Conservation (phyloP, 2,888 invertebrate species). For the Tuta absoluta region DNA sequence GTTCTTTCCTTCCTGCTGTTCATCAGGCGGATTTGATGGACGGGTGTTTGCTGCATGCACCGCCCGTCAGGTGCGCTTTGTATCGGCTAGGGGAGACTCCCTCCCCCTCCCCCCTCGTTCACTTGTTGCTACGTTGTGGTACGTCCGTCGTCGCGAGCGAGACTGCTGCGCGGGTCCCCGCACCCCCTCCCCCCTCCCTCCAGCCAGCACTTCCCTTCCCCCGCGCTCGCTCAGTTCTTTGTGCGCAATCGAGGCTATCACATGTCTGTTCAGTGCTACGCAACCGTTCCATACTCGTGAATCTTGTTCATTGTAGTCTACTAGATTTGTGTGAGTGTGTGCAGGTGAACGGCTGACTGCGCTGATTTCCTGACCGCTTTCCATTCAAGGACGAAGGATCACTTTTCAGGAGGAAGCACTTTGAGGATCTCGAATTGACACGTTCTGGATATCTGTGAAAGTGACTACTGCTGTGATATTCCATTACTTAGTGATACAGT, state of each 20-base stretch:
- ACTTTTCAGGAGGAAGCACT: constrained; percentile 44
- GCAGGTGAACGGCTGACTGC: constrained; percentile 59
- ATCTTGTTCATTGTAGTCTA: constrained; percentile 49
- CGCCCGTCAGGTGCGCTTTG: constrained; percentile 68
- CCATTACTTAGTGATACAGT: constrained; percentile 36
- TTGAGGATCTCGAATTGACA: constrained; percentile 38
- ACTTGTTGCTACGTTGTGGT: constrained; percentile 77
- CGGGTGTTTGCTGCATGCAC: constrained; percentile 45
- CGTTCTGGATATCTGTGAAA: constrained; percentile 59
- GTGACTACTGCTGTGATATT: constrained; percentile 45
- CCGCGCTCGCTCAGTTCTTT: constrained; percentile 75
- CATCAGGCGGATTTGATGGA: constrained; percentile 41
- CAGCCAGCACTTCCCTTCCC: constrained; percentile 60
- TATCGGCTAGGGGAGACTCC: constrained; percentile 55
- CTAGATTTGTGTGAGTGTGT: constrained; percentile 63
- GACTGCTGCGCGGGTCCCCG: constrained; percentile 63
- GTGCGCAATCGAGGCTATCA: constrained; percentile 70
- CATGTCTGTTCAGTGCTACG: constrained; percentile 64
- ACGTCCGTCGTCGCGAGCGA: constrained; percentile 61
- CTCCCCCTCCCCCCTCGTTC: constrained; percentile 69
- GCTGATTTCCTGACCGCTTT: constrained; percentile 58
- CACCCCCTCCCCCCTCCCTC: constrained; percentile 56
- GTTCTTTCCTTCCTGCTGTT: constrained; percentile 55
- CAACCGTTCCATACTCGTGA: constrained; percentile 59
- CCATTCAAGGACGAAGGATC: constrained; percentile 58